Evolutionary conservation across 1,140 invertebrate species (phyloP).

Genomic region (Monomorium pharaonis): DNA sequence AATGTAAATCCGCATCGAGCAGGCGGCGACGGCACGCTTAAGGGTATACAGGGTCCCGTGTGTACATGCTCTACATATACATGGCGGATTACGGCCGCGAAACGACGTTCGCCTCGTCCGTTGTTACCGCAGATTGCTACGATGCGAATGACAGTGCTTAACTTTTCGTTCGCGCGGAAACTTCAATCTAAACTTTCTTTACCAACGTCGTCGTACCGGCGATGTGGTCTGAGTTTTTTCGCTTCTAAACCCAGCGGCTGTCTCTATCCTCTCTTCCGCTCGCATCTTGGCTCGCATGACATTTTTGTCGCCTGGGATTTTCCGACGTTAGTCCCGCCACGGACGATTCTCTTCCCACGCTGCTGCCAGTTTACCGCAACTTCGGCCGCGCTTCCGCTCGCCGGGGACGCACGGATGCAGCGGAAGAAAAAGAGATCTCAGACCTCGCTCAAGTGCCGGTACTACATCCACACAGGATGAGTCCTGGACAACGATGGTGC

Average conservation of each 20-base stretch:
- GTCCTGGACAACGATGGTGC: conserved; percentile 60
- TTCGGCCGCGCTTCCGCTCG: conserved; percentile 15
- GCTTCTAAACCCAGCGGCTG: not conserved
- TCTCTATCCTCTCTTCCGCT: not conserved
- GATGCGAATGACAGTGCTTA: conserved; percentile 75
- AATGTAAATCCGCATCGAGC: conserved; percentile 35
- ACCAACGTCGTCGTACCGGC: not conserved
- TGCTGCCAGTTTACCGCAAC: conserved; percentile 50
- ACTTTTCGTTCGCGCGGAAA: conserved; percentile 77
- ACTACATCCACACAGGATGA: conserved; percentile 56
- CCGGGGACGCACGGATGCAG: conserved; percentile 9
- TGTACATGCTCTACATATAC: conserved; percentile 29
- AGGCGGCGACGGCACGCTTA: conserved; percentile 14
- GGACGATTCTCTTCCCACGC: conserved; percentile 56
- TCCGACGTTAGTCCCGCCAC: conserved; percentile 22
- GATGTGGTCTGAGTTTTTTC: conserved; percentile 15
- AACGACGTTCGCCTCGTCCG: conserved; percentile 41
- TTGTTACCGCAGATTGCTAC: conserved; percentile 70
- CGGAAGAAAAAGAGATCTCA: conserved; percentile 54
- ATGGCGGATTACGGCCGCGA: conserved; percentile 53
- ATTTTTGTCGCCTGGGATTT: conserved; percentile 44
- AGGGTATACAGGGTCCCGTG: conserved; percentile 3
- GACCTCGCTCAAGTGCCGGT: conserved; percentile 25
- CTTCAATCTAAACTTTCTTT: conserved; percentile 79
- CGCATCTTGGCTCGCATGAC: conserved; percentile 3